Evolutionary conservation across 2,888 invertebrate genomes (phyloP), one percentile per base, ranked within the genome.

Genomic region (Strigamia maritima): DNA sequence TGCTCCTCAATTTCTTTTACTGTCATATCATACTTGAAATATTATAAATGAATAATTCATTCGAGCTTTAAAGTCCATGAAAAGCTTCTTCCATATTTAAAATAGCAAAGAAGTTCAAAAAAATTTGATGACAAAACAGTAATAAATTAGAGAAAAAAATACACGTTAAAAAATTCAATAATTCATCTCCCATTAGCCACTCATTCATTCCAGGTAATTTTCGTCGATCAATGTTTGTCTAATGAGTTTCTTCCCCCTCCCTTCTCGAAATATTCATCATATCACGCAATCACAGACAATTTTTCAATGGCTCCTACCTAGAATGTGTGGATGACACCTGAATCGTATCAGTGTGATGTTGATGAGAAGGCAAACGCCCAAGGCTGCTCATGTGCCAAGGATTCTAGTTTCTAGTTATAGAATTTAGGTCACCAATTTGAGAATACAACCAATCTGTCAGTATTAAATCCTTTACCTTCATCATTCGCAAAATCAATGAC

Each of bases 391-490:
- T 16, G 28, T 70, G 70, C 70, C 70, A 70, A 70, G 70, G 70
- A 70, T 70, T 70, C 28, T 70, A 28, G 70, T 70, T 54, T 70
- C 70, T 70, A 70, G 70, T 70, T 70, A 70, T 70, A 70, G 70
- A 70, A 70, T 70, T 14, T 70, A 70, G 70, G 70, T 70, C 70
- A 70, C 70, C 12, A 70, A 70, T 70, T 70, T 70, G 2, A 28
- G 70, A 70, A 26, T 28, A 16, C 26, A 3, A 70, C 70, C 70
- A 26, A 70, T 70, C 28, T 70, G 70, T 70, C 70, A 70, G 70
- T 16, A 28, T 70, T 14, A 26, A 16, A 4, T 19, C 2, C 4
- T 19, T 54, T 54, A 22, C 54, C n/a, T 54, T 54, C 54, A 8
- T 19, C 8, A 19, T 19, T n/a, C 54, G 6, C 19, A 54, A n/a